Percentiles rank a stretch among this genome's conserved stretches.
Conservation (phyloP, 2,797 vertebrate species). For the Leuciscus waleckii region DNA sequence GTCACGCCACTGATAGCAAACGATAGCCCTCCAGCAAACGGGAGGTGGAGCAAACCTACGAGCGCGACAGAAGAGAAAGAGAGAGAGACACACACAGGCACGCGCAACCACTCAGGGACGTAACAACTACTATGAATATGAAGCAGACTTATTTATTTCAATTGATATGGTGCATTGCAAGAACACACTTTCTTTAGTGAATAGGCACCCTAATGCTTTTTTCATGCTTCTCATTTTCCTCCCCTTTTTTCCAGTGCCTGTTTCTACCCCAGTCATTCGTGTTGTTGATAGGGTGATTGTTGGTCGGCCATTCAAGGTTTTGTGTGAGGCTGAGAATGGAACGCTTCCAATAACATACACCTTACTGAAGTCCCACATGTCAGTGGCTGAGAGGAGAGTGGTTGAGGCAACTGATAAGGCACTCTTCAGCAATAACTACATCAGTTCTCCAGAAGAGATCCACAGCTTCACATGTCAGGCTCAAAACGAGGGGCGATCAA, state of each 20-base stretch:
- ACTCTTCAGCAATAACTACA: conserved; percentile 68
- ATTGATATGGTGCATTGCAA: not conserved
- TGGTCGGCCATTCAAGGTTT: conserved; percentile 70
- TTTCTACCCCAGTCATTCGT: conserved; percentile 68
- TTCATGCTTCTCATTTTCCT: not conserved
- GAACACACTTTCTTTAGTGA: not conserved
- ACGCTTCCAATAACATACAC: conserved; percentile 74
- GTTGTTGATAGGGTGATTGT: conserved; percentile 69
- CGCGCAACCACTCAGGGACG: too few species aligned
- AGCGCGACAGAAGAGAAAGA: too few species aligned
- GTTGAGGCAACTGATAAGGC: conserved; percentile 56
- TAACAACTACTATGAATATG: not conserved
- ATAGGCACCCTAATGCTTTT: not conserved
- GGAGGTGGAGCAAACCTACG: too few species aligned
- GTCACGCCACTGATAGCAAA: too few species aligned
- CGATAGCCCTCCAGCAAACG: too few species aligned
- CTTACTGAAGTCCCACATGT: conserved; percentile 35
- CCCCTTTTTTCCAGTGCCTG: conserved; percentile 66
- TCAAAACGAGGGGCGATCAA: conserved; percentile 54
- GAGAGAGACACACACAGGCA: too few species aligned
- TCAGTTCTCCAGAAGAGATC: conserved; percentile 63
- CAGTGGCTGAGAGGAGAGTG: not conserved
- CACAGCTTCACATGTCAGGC: conserved; percentile 67
- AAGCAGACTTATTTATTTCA: not conserved
- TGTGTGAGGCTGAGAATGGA: conserved; percentile 70